These are phyloP conservation scores for Noctilio leporinus DNA, from an alignment of 2,113 vertebrate genomes.

Conservation along the genomic window DNA sequence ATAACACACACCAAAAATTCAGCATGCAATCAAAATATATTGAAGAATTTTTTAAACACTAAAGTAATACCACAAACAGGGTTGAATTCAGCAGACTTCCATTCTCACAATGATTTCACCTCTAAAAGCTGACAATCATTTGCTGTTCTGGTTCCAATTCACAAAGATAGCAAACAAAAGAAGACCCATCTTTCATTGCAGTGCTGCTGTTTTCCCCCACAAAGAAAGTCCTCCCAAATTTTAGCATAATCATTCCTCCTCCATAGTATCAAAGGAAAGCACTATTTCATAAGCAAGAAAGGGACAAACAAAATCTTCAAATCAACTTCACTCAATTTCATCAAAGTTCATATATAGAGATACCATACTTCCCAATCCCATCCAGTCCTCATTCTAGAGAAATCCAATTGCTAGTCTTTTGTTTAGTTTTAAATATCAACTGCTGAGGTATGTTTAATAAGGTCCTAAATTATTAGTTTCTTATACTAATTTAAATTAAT, in stretches of 20 bases:
- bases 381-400: background rate
- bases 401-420: background rate
- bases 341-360: background rate
- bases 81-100: background rate
- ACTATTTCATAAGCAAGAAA: background rate
- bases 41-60: background rate
- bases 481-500: slow-evolving; percentile 42
- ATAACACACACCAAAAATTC: background rate
- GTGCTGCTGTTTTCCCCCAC: background rate
- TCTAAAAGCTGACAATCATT: background rate
- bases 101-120: background rate
- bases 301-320: background rate
- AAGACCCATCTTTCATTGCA: background rate
- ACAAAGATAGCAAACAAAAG: background rate
- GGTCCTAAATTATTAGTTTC: background rate
- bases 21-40: background rate
- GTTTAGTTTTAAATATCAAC: slow-evolving; percentile 1
- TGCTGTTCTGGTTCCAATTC: background rate
- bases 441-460: background rate
- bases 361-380: background rate
- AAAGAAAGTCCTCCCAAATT: background rate
- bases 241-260: background rate
- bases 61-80: background rate
- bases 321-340: background rate
- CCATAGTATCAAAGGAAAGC: background rate